Evolutionary conservation across 2,888 invertebrate genomes (phyloP), one percentile per base, ranked within the genome.

Genomic region (Agrilus cyanescens): DNA sequence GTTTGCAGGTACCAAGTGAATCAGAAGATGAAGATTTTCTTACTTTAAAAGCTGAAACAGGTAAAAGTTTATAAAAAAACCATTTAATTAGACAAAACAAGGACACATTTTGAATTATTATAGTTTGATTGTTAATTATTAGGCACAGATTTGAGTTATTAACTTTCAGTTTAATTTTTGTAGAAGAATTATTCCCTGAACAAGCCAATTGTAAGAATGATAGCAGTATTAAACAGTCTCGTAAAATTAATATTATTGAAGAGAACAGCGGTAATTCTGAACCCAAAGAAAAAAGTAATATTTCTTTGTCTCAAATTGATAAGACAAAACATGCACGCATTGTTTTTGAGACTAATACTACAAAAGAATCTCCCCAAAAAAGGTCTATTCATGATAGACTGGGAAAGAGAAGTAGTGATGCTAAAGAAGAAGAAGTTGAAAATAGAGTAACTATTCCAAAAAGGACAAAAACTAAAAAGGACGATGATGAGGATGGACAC

Each of bases 21-120:
- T 74, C 74, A 4, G 76, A 78, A 48, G 77, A 76, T 59, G 79
- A 79, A 50, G 80, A 82, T 59, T 76, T 76, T 57, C 65, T 78
- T 30, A 80, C 76, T 61, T 71, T 81, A 25, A 73, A 76, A 50
- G 76, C 76, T 34, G 80, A 79, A 55, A 77, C 76, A 13, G 76
- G 62, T 47, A 50, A 41, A 25, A 29, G 12, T n/a, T 40, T 12
- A 30, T 10, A 10, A 7, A 10, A 10, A n/a, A n/a, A n/a, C n/a
- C n/a, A n/a, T n/a, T n/a, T n/a, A n/a, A n/a, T n/a, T n/a, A n/a
- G n/a, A n/a, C n/a, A n/a, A n/a, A n/a, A n/a, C n/a, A n/a, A n/a
- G n/a, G n/a, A n/a, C n/a, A n/a, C n/a, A n/a, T n/a, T n/a, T n/a
- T n/a, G n/a, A n/a, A n/a, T n/a, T n/a, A n/a, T n/a, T n/a, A n/a